phyloP scores from a whole-genome alignment of 2,113 vertebrate genomes.

The Ginglymostoma cirratum region DNA sequence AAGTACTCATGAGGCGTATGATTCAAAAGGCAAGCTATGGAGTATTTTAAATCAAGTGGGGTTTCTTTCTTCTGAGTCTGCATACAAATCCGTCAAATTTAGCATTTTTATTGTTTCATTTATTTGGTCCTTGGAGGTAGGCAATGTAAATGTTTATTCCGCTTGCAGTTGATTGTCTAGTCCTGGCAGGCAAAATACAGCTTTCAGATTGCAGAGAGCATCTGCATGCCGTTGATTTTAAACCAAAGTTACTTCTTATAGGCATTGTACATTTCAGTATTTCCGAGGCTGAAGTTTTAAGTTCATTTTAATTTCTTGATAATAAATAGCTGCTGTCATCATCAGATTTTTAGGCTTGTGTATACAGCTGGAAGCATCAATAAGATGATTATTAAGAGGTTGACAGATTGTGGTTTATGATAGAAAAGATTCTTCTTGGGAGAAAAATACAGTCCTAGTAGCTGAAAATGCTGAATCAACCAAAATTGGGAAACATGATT shows the following conservation, averaged over 20 bases:
- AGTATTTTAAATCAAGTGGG: not conserved
- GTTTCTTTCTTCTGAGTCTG: not conserved
- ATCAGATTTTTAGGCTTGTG: not conserved
- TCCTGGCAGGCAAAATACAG: not conserved
- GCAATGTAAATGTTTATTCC: slow-evolving; percentile 1
- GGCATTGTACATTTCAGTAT: not conserved
- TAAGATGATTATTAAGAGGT: not conserved
- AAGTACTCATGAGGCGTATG: no score
- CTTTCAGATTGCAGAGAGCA: not conserved
- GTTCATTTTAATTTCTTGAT: not conserved
- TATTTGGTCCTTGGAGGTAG: not conserved
- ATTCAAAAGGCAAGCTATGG: not conserved
- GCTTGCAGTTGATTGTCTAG: not conserved
- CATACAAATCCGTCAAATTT: not conserved
- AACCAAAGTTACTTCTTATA: not conserved
- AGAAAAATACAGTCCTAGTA: not conserved
- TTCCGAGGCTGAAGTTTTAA: not conserved
- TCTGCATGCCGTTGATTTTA: not conserved
- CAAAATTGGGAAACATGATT: not conserved
- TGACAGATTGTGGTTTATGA: not conserved
- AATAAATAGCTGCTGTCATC: not conserved
- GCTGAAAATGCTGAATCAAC: not conserved
- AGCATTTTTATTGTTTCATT: slow-evolving; percentile 10
- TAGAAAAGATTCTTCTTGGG: not conserved
- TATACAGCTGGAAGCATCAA: not conserved